Base-by-base conservation (phyloP, 2,888 invertebrate genomes). In the Rhingia campestris region DNA sequence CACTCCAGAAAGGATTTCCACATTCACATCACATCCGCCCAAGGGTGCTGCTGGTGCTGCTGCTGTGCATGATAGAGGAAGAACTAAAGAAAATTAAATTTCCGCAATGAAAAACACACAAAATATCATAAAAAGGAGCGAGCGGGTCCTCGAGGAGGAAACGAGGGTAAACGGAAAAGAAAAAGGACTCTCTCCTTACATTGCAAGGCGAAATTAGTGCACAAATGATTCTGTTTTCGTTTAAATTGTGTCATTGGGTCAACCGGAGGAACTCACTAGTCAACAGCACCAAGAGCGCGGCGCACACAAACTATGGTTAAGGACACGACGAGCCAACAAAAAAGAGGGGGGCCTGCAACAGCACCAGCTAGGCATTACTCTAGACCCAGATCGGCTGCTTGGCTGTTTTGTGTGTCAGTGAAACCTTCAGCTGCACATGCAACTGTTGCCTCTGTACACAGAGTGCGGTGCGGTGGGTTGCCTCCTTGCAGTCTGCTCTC, bases 221-320 rank as follows among this genome's bases (percentile, higher is more conserved):
- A 73, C 43, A 73, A 77, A 79, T 64, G 73, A 58, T 67, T 73
- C 51, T 77, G 77, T 82, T 77, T 69, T 82, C 63, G 41, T 63
- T 82, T 61, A 61, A 82, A 82, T 79, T 73, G 79, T 77, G 82
- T 82, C 82, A 82, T 77, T 82, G 67, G 82, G 82, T 76, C 81
- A 82, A 74, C 73, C 45, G 53, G 67, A 51, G 58, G 45, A 61
- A 72, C 35, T 51, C 33, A 51, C 66, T 61, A 66, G 22, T 22
- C 33, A 47, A 12, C 59, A 75, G 37, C 33, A 22, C 22, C 22
- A 22, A 22, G 22, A 22, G 22, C 22, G 22, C 22, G 22, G 22
- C 22, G 22, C 22, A 22, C 2, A 22, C 22, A 14, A 4, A 7
- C n/a, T 33, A 32, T 30, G 35, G 3, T 9, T 6, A 14, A 59